phyloP scores from a whole-genome alignment of 2,888 invertebrate species.

The Julus scandinavius region DNA sequence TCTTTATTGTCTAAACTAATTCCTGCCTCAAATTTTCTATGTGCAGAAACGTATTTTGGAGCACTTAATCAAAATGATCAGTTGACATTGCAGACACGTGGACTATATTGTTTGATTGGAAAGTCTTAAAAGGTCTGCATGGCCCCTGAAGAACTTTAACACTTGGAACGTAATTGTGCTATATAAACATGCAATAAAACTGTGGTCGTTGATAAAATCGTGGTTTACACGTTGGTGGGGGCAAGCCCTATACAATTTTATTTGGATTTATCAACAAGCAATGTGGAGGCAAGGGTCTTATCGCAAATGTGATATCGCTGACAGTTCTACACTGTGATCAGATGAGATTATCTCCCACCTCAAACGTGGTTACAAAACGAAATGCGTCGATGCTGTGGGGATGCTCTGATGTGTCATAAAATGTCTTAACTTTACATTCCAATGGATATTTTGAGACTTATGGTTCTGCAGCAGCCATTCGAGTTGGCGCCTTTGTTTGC shows the following conservation, averaged over 20 bases:
- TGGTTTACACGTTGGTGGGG: not conserved
- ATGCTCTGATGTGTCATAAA: not conserved
- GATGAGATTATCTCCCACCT: not conserved
- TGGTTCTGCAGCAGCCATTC: no score
- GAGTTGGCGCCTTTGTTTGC: no score
- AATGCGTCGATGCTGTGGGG: not conserved
- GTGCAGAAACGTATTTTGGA: no score
- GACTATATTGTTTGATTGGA: no score
- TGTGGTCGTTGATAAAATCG: not conserved
- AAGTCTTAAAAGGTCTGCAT: no score
- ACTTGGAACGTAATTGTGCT: no score
- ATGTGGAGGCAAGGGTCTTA: not conserved
- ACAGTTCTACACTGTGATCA: not conserved
- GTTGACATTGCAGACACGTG: no score
- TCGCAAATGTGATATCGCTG: not conserved
- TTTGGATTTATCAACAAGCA: not conserved
- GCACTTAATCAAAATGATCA: no score
- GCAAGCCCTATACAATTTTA: not conserved
- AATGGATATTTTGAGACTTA: not conserved
- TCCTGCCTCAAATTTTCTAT: no score
- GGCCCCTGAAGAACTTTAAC: no score
- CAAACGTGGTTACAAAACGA: not conserved
- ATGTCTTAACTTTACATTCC: no score
- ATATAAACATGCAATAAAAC: not conserved
- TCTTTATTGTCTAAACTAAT: no score